Base-by-base conservation (phyloP, 1,140 invertebrate species). In the Ridgeia piscesae region DNA sequence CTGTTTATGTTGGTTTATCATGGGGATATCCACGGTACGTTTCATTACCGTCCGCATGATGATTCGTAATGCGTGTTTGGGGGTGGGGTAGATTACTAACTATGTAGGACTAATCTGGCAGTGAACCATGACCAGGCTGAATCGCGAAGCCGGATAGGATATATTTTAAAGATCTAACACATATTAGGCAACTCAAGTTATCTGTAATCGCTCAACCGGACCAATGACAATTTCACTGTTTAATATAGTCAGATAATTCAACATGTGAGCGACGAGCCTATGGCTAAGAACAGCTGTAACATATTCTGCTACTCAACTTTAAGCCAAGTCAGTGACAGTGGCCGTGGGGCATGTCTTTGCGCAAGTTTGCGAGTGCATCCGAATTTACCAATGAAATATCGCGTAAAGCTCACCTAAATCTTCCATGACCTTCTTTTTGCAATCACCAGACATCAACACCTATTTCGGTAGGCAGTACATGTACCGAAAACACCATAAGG, bases 361-460 rank as follows among this genome's bases (percentile, higher is more conserved):
- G 58, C 58, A 77, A 77, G 11, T 77, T 77, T 21, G 58, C 27
- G 27, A 77, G 58, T 77, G 58, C 0, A 77, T 77, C 58, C 0
- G 58, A 77, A 21, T 77, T 77, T 31, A 77, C 11, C 58, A 77
- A 21, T 21, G 58, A 77, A 77, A 77, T 77, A 77, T 77, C 58
- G 58, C 58, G 58, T 77, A 77, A 77, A 77, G 58, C 58, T 77
- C 58, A 77, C 58, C 58, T 77, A 77, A 77, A 77, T 77, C 58
- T 17, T 77, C 58, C 58, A 77, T 77, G 58, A 77, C 58, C 58
- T 77, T 77, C 58, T 8, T 77, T 77, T 77, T 77, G 58, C 58
- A 77, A 77, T 77, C 58, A 77, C 58, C 58, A 77, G 58, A 77
- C 58, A 77, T 77, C 58, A 77, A 77, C 58, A 77, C 58, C 58